These are phyloP conservation scores for Drosophila murphyi DNA, from an alignment of 1,140 invertebrate species.

Conservation along the genomic window DNA sequence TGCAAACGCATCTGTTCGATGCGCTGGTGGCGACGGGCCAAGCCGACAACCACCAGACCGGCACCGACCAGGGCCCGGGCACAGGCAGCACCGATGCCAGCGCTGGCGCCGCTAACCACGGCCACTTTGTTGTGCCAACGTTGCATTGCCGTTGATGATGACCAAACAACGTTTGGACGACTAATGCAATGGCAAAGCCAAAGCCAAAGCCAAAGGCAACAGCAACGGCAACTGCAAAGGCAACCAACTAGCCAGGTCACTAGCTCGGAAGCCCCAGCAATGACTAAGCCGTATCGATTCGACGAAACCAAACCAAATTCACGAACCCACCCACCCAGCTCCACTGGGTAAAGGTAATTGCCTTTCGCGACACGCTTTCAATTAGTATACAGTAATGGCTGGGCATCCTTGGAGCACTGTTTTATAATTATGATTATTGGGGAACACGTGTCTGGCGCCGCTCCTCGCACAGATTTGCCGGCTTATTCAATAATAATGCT, in stretches of 20 bases:
- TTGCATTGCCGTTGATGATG: conserved; percentile 66
- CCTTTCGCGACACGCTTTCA: neutral
- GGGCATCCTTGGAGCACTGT: neutral
- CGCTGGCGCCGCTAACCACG: conserved; percentile 85
- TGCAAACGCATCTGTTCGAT: conserved; percentile 85
- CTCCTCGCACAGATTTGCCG: too few relatives aligned
- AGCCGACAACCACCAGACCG: conserved; percentile 88
- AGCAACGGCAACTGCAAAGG: neutral
- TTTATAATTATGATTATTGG: neutral
- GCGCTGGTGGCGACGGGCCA: conserved; percentile 87
- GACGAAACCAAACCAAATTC: neutral
- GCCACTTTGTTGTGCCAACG: conserved; percentile 83
- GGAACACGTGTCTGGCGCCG: neutral
- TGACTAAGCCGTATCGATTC: conserved; percentile 42
- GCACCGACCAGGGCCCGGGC: conserved; percentile 84
- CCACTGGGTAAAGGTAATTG: conserved; percentile 6
- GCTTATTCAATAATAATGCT: too few relatives aligned
- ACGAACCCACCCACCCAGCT: neutral
- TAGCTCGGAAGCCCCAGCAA: conserved; percentile 20
- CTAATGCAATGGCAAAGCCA: conserved; percentile 1
- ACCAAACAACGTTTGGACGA: conserved; percentile 38
- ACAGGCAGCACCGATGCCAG: conserved; percentile 86
- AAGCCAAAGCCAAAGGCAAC: neutral
- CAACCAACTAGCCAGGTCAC: neutral
- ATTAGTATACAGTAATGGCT: neutral